These are phyloP conservation scores for Epicampocera succincta DNA, from an alignment of 2,888 invertebrate genomes.

Conservation along the genomic window DNA sequence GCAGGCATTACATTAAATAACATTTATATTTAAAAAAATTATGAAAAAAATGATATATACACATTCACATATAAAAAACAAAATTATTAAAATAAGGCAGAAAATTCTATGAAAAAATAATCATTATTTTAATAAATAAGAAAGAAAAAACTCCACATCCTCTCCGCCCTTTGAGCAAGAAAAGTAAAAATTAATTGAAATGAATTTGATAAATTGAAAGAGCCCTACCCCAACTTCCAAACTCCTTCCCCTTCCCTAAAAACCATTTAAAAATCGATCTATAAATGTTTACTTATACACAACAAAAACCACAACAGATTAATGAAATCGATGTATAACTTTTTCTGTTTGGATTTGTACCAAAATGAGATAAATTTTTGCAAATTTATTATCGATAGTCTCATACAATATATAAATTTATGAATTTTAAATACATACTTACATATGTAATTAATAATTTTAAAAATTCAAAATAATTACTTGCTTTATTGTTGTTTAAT, in stretches of 20 bases:
- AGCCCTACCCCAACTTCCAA: too few species aligned
- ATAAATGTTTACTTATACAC: slow-evolving; percentile 63
- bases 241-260: neutral
- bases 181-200: slow-evolving; percentile 9
- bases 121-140: slow-evolving; percentile 9
- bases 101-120: slow-evolving; percentile 6
- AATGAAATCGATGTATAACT: slow-evolving; percentile 56
- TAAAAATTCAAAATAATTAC: slow-evolving; percentile 9
- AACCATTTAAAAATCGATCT: slow-evolving; percentile 34
- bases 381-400: slow-evolving; percentile 58
- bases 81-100: slow-evolving; percentile 31
- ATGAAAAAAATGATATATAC: slow-evolving; percentile 47
- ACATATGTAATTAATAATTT: neutral
- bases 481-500: slow-evolving; percentile 66
- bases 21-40: slow-evolving; percentile 49
- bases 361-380: slow-evolving; percentile 40
- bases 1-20: slow-evolving; percentile 65
- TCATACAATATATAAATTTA: slow-evolving; percentile 2
- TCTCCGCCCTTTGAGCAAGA: neutral
- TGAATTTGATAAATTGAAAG: slow-evolving; percentile 15
- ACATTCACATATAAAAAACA: slow-evolving; percentile 29
- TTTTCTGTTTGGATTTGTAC: slow-evolving; percentile 17
- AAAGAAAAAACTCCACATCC: neutral
- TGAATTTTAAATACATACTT: slow-evolving; percentile 33
- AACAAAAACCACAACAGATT: slow-evolving; percentile 18